Base-by-base conservation (phyloP, 2,888 invertebrate genomes). In the Scaptomyza caliginosa region DNA sequence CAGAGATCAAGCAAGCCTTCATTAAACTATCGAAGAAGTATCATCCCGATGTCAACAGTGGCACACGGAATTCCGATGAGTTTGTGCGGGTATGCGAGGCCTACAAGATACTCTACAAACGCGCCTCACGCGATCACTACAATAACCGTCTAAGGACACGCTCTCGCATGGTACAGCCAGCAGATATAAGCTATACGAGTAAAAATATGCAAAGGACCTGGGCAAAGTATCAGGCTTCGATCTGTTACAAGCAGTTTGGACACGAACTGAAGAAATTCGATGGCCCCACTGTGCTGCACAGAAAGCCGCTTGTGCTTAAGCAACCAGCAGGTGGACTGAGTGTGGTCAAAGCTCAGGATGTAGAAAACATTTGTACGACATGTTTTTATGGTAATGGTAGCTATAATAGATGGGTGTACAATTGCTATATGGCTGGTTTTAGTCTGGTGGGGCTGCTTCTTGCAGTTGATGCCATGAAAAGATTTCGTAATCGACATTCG, bases 21-120 rank as follows among this genome's bases (percentile, higher is more conserved):
- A 66, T 80, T 0, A 54, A 72, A 16, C 43, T 80, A 2, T 77
- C 79, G 0, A 80, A 80, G 23, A 84, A 72, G 11, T 84, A 84
- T 30, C 79, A 80, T 69, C 79, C 79, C 19, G 79, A 80, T 40
- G 52, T 42, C 2, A 74, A 60, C 10, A 21, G 32, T 0, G 13
- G 8, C 0, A 42, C 57, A 0, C 7, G 63, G 2, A 38, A 72
- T 26, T 43, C 81, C 0, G 77, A 68, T 11, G 30, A 60, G 50
- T 80, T 80, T 32, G 48, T 72, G 0, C 58, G 40, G 59, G 46
- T 80, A 0, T 80, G 74, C 13, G 84, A 84, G 30, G 79, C 79
- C 1, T 80, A 84, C 32, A 64, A 64, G 26, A 49, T 51, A 2
- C 75, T 80, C 8, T 51, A 59, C 10, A 63, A 66, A n/a, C 51